Evolutionary conservation across 2,113 vertebrate genomes (phyloP).

Genomic region (Clarias gariepinus): DNA sequence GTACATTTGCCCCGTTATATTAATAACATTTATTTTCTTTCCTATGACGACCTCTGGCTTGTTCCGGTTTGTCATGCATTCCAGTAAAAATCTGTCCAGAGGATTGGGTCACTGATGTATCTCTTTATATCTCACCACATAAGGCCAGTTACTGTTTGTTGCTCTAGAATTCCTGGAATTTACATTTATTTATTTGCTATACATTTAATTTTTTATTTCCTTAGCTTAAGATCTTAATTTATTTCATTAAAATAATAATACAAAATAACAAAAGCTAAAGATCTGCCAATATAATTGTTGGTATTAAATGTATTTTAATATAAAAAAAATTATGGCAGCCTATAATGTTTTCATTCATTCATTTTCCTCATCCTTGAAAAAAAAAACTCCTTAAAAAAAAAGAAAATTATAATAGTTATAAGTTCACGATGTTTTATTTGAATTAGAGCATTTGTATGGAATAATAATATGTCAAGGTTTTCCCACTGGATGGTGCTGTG

Average conservation of each 20-base stretch:
- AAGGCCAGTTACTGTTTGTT: neutral
- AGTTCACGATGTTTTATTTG: neutral
- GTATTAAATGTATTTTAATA: neutral
- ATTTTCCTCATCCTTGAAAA: neutral
- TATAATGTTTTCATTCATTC: neutral
- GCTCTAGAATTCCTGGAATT: neutral
- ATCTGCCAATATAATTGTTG: too few relatives aligned
- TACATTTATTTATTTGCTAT: neutral
- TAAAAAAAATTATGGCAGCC: neutral
- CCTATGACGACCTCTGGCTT: neutral
- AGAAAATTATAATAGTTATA: neutral
- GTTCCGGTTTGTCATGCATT: neutral
- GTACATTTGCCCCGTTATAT: neutral
- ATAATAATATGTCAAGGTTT: neutral
- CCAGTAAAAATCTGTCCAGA: neutral
- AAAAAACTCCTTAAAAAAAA: too few relatives aligned
- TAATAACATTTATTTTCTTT: neutral
- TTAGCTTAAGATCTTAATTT: neutral
- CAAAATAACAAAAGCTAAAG: neutral
- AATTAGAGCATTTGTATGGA: neutral
- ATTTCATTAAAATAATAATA: too few relatives aligned
- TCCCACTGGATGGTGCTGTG: too few relatives aligned
- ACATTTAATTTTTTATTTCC: neutral
- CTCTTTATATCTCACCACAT: neutral
- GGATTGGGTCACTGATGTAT: neutral